Evolutionary conservation across 2,888 invertebrate species (phyloP), one percentile per base, ranked within the genome.

Genomic region (Plutella xylostella): DNA sequence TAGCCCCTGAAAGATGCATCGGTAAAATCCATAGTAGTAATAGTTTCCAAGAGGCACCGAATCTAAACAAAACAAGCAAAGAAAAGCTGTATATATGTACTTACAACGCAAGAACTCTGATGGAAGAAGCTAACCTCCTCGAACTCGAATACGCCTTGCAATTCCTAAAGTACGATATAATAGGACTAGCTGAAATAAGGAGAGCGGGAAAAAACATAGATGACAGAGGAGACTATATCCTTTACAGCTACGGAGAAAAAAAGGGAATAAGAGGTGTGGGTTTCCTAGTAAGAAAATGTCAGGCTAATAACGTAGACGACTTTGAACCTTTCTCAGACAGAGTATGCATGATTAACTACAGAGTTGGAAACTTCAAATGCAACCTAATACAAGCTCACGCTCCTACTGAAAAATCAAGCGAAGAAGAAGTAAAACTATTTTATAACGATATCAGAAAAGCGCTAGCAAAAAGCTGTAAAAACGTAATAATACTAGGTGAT

Each of bases 171-270:
- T 42, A 17, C 14, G 42, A 42, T 31, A 33, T 42, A 5, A 42
- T 42, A 4, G 42, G 42, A 25, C 12, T 42, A 42, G 30, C 42
- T 4, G 42, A 41, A 28, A 12, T 41, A 7, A 41, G 41, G 15
- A 14, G 30, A 1, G 14, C 3, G 15, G 28, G 7, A 33, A 14
- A 33, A 14, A n/a, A 4, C 12, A 33, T 33, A 7, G 33, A 33
- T 14, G 33, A 33, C 2, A 33, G 14, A 15, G 14, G 15, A n/a
- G 33, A 14, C 14, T 15, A 33, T 14, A 11, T 33, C 15, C 15
- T 33, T n/a, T 33, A n/a, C 12, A 14, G 15, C 33, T 7, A 33
- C 14, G 6, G 2, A 7, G 6, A 33, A n/a, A 3, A 33, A 33
- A 33, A 33, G 33, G 14, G 14, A 33, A 15, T 15, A 33, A 38